Evolutionary conservation across 2,888 invertebrate species (phyloP).

Genomic region (Gibbula magus): DNA sequence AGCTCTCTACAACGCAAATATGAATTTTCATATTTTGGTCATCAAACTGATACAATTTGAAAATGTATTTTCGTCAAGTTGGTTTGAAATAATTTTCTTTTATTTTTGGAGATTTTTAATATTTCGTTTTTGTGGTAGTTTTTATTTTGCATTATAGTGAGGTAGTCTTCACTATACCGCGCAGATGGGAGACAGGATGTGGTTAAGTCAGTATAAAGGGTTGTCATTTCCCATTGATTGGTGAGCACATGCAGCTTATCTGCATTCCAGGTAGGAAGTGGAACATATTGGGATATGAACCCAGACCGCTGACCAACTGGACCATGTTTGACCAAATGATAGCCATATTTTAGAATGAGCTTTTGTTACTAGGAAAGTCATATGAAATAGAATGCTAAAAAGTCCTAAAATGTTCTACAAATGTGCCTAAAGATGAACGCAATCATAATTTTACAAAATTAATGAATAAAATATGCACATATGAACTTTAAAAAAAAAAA

Average conservation of each 20-base stretch:
- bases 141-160: neutral
- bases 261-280: neutral
- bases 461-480: too few relatives aligned
- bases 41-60: neutral
- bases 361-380: too few relatives aligned
- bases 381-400: too few relatives aligned
- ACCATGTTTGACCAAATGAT: too few relatives aligned
- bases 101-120: neutral
- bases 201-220: slow-evolving; percentile 13
- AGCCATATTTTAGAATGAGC: too few relatives aligned
- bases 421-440: too few relatives aligned
- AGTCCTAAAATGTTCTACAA: too few relatives aligned
- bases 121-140: neutral
- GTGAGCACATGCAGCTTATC: neutral
- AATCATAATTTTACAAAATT: too few relatives aligned
- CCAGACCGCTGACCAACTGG: too few relatives aligned
- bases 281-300: neutral
- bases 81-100: neutral
- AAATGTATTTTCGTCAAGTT: neutral
- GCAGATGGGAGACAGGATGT: neutral
- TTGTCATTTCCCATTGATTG: slow-evolving; percentile 4
- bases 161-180: neutral
- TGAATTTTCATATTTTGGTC: too few relatives aligned
- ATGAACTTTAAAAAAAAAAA: too few relatives aligned
- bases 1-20: too few relatives aligned